phyloP scores from a whole-genome alignment of 2,113 vertebrate genomes.

The Leptocoma aspasia region DNA sequence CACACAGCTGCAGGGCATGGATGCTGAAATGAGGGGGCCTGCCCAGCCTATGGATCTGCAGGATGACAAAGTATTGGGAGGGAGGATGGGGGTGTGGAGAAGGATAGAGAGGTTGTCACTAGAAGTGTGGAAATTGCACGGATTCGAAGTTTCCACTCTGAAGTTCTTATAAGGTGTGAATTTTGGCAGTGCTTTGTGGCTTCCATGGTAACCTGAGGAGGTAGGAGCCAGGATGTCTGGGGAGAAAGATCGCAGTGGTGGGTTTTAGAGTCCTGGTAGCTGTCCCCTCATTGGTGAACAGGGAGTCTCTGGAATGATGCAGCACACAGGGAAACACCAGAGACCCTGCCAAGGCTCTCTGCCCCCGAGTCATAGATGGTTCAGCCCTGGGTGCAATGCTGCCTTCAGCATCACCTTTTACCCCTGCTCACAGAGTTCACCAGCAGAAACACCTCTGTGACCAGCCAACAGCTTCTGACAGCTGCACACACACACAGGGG shows the following conservation, averaged over 20 bases:
- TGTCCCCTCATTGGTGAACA: fast-evolving
- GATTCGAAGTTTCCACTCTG: slow-evolving; percentile 22
- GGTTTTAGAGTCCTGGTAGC: background rate
- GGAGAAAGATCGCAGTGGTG: slow-evolving; percentile 1
- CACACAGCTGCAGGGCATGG: background rate
- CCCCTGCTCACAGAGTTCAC: background rate
- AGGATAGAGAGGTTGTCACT: background rate
- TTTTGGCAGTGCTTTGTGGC: slow-evolving; percentile 14
- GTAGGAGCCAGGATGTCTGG: slow-evolving; percentile 51
- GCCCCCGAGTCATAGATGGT: fast-evolving
- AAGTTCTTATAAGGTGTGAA: slow-evolving; percentile 39
- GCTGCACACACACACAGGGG: fast-evolving
- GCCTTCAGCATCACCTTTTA: background rate
- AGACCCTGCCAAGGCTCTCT: background rate
- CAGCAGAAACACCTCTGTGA: background rate
- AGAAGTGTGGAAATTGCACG: slow-evolving; percentile 3
- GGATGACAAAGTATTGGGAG: background rate
- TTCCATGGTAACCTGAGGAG: slow-evolving; percentile 23
- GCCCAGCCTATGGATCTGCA: background rate
- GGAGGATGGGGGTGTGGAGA: background rate
- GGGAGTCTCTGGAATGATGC: background rate
- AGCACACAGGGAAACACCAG: background rate
- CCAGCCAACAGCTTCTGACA: background rate
- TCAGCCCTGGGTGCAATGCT: background rate
- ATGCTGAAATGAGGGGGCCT: background rate